Evolutionary conservation across 2,888 invertebrate genomes (phyloP), one percentile per base, ranked within the genome.

Genomic region (Cactoblastis cactorum): DNA sequence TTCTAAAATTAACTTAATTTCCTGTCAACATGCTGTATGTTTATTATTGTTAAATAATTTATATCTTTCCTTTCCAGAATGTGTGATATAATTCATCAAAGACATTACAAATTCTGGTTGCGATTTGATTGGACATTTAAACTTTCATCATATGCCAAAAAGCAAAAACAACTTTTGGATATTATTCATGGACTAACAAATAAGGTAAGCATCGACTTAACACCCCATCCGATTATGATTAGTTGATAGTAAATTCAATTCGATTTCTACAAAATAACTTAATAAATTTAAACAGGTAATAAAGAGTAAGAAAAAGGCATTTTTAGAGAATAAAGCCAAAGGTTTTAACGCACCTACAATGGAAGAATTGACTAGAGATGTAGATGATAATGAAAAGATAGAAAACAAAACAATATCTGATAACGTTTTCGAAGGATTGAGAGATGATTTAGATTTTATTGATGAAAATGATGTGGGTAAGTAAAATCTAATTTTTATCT

Each of bases 21-120:
- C n/a, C n/a, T n/a, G n/a, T n/a, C n/a, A n/a, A n/a, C n/a, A n/a
- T n/a, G 28, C 5, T n/a, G 32, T n/a, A 12, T 33, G 12, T 24
- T 8, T 24, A 5, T 3, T 24, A 24, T 3, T 24, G 24, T 24
- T 8, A 5, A 24, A 37, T 5, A 1, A 18, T 0, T 19, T 19
- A n/a, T 18, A 17, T 37, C n/a, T 34, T 1, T 2, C n/a, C n/a
- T 18, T 80, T 78, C 22, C 65, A 90, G 90, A 63, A 94, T 96
- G 95, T 95, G 95, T 68, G 95, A 95, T 61, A 95, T 96, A 49
- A 92, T 96, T 4, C 95, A 96, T 65, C 90, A 94, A 59, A 92
- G 96, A 47, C 95, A 95, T 67, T 93, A 94, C 56, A 94, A 94
- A 71, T 74, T 95, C 19, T 93, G 94, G 92, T 81, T 95, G 45